A percentile compares a stretch with the other conserved stretches of the same genome.
These are phyloP conservation scores for Onychomys arenicola DNA, from an alignment of 2,797 vertebrate genomes.

Conservation along the genomic window DNA sequence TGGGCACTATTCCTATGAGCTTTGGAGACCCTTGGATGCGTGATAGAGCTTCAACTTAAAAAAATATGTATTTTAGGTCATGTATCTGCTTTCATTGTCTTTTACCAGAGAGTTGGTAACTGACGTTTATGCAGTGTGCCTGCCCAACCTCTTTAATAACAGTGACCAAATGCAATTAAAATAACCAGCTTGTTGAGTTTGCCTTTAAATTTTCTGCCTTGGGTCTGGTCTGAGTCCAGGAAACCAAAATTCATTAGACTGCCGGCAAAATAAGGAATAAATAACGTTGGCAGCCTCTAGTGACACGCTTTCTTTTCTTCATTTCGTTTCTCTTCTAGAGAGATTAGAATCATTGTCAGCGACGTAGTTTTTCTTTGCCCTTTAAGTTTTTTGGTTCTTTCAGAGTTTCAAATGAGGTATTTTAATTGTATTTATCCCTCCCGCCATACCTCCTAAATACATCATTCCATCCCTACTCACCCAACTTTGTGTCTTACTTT, in stretches of 20 bases:
- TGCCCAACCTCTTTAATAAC: background rate
- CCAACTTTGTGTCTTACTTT: background rate
- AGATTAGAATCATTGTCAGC: background rate
- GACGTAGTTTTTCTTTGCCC: too few relatives aligned
- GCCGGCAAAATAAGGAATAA: background rate
- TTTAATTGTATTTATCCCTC: background rate
- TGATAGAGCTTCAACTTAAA: background rate
- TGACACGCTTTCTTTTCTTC: background rate
- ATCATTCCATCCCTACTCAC: background rate
- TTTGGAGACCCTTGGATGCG: background rate
- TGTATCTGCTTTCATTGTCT: background rate
- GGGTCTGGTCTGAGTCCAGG: background rate
- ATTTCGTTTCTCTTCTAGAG: background rate
- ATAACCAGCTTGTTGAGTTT: background rate
- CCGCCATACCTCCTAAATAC: background rate
- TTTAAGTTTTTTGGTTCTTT: background rate
- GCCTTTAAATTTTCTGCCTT: slow-evolving; percentile 42
- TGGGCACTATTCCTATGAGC: background rate
- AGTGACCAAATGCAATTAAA: background rate
- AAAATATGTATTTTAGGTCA: background rate
- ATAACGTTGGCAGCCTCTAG: background rate
- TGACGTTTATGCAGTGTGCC: background rate
- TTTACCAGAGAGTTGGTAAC: background rate
- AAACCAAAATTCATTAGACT: slow-evolving; percentile 28
- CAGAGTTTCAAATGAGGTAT: background rate